Evolutionary conservation across 2,888 invertebrate species (phyloP), one percentile per base, ranked within the genome.

Genomic region (Stomorhina lunata): DNA sequence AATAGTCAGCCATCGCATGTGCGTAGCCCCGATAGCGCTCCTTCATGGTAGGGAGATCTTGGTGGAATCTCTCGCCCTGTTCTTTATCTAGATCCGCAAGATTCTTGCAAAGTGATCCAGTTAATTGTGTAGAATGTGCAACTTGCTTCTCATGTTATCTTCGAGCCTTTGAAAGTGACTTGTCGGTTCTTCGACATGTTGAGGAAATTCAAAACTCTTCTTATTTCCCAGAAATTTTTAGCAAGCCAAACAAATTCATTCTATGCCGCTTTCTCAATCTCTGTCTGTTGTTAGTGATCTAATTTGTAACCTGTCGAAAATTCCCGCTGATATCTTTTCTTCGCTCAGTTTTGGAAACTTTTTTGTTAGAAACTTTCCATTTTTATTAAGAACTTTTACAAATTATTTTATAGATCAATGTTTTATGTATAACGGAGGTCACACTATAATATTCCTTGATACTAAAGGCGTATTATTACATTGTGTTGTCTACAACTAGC

Each of bases 101-200:
- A 68, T 57, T 20, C 12, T 55, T 7, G 69, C 61, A 59, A 71
- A 63, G 27, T 17, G 15, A 10, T 78, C 40, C 27, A 63, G 27
- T 32, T 63, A 55, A 5, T 22, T 63, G 34, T 71, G 45, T n/a
- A 48, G 43, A 20, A 50, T 61, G 40, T 37, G 20, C 12, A 37
- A 59, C 22, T 20, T 69, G 61, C 40, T 40, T 15, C 53, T 53
- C 50, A 61, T 61, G 22, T 50, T 45, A 68, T 69, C 61, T 27
- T 40, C 7, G 27, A 61, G 69, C 27, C 22, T 59, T 29, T 63
- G 29, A 43, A 63, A 45, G 29, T 29, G 29, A 45, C 27, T 45
- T 4, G 25, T 63, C 10, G 45, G 29, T 63, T 17, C 27, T 17
- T 45, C 29, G 2, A 45, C 29, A 5, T 29, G 29, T 45, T 17